Evolutionary conservation across 2,888 invertebrate species (phyloP), one percentile per base, ranked within the genome.

Genomic region (Polydrusus pterygomalis): DNA sequence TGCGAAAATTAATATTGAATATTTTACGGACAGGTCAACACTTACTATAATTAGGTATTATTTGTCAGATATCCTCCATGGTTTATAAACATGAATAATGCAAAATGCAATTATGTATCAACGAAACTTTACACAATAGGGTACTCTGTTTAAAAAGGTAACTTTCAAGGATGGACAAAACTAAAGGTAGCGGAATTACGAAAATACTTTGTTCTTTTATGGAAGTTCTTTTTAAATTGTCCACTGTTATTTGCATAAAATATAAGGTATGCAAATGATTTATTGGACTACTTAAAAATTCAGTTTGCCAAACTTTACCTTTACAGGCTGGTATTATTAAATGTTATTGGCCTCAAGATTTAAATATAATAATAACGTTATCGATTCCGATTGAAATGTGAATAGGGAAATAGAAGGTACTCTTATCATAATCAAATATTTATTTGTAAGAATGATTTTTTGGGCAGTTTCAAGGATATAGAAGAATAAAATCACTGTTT

Each of bases 211-310:
- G 3, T 64, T 34, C 65, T 9, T 65, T 65, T 65, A 65, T 65
- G 67, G 67, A 54, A 51, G 38, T 17, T 34, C 17, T 40, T 25
- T 51, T 54, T 40, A 25, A 9, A 47, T 25, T 64, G 30, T 13
- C 10, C 10, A 3, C 47, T 13, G n/a, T 18, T 17, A 69, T 58
- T 69, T 58, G 54, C 68, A 69, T 69, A 38, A 60, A 11, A 45
- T 62, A 62, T 70, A 45, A 45, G 34, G 10, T 38, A 70, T 62
- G 70, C 49, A 62, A 62, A 70, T 47, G 30, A 25, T 18, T 11
- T n/a, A n/a, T n/a, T 38, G 10, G 38, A 2, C 58, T 38, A 60
- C 58, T 60, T 60, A 40, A 17, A 17, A 17, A 60, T 60, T 60
- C 58, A 60, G 18, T 60, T 38, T 38, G 13, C n/a, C 38, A 11